These are phyloP conservation scores for Ariopsis seemanni DNA, from an alignment of 2,113 vertebrate genomes.

Conservation along the genomic window DNA sequence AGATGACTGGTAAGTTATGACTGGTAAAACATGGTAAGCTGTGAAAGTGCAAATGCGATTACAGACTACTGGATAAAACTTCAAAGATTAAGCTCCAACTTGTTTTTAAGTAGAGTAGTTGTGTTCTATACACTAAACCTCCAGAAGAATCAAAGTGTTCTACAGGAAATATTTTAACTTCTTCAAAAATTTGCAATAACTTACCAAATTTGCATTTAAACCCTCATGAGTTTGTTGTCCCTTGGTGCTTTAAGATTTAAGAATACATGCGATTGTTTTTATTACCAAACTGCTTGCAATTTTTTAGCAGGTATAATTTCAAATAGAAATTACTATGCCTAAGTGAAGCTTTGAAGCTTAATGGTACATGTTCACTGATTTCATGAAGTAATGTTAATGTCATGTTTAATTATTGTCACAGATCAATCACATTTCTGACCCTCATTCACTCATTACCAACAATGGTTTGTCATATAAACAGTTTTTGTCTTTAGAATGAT, in stretches of 20 bases:
- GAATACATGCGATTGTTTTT: slow-evolving; percentile 44
- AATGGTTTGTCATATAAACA: slow-evolving; percentile 25
- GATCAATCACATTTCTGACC: slow-evolving; percentile 37
- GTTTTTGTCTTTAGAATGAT: slow-evolving; percentile 36
- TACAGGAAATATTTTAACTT: slow-evolving; percentile 23
- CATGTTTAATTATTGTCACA: slow-evolving; percentile 31
- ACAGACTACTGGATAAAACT: slow-evolving; percentile 35
- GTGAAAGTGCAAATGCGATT: slow-evolving; percentile 34
- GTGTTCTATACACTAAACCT: slow-evolving; percentile 23
- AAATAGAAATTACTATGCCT: slow-evolving; percentile 44
- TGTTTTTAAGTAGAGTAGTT: slow-evolving; percentile 12
- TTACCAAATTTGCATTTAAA: slow-evolving; percentile 31
- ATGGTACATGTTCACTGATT: not conserved
- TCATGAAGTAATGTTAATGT: slow-evolving; percentile 15
- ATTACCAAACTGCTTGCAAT: slow-evolving; percentile 21
- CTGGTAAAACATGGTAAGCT: slow-evolving; percentile 11
- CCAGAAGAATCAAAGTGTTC: slow-evolving; percentile 29
- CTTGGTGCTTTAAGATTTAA: slow-evolving; percentile 48
- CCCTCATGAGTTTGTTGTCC: slow-evolving; percentile 6
- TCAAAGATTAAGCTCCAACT: slow-evolving; percentile 35
- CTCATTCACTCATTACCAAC: slow-evolving; percentile 38
- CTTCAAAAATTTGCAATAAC: slow-evolving; percentile 34
- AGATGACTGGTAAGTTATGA: no score
- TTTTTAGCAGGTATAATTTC: slow-evolving; percentile 27
- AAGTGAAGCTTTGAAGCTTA: slow-evolving; percentile 33